Evolutionary conservation across 2,888 invertebrate genomes (phyloP).

Genomic region (Apamea epomidion): DNA sequence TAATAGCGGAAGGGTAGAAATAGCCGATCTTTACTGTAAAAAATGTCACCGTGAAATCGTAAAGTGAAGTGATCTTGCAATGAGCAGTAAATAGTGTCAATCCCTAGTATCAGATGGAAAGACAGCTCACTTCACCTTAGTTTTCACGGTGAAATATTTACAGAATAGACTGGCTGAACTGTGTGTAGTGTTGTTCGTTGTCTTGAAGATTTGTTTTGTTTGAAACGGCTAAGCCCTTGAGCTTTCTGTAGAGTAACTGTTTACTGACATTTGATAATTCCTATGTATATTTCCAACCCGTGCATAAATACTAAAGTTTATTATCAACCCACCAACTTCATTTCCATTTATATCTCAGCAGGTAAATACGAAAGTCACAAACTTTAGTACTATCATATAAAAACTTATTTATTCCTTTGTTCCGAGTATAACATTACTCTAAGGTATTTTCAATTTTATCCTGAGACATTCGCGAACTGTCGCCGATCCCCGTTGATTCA

Average conservation of each 20-base stretch:
- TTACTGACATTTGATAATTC: constrained; percentile 9
- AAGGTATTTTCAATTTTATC: constrained; percentile 73
- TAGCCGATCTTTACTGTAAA: neutral
- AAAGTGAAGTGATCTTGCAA: too few species aligned
- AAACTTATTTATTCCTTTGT: constrained; percentile 48
- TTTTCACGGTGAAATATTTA: neutral
- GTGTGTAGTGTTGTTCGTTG: neutral
- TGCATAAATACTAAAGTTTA: constrained; percentile 12
- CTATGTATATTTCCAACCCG: constrained; percentile 13
- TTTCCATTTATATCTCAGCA: constrained; percentile 12
- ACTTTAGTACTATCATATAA: constrained; percentile 40
- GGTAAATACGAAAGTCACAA: constrained; percentile 4
- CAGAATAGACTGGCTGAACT: neutral
- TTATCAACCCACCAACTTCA: constrained; percentile 19
- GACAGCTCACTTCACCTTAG: neutral
- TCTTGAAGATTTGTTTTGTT: neutral
- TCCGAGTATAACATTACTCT: constrained; percentile 44
- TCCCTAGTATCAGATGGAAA: neutral
- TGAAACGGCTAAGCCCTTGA: neutral
- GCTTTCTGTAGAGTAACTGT: constrained; percentile 5
- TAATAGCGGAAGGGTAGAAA: neutral
- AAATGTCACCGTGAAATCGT: neutral
- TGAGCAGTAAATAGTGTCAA: neutral
- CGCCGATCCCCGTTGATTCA: constrained; percentile 76
- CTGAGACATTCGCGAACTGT: constrained; percentile 68